Base-by-base conservation (phyloP, 92 coral and sea anemone species). In the Epizoanthus ramosus region DNA sequence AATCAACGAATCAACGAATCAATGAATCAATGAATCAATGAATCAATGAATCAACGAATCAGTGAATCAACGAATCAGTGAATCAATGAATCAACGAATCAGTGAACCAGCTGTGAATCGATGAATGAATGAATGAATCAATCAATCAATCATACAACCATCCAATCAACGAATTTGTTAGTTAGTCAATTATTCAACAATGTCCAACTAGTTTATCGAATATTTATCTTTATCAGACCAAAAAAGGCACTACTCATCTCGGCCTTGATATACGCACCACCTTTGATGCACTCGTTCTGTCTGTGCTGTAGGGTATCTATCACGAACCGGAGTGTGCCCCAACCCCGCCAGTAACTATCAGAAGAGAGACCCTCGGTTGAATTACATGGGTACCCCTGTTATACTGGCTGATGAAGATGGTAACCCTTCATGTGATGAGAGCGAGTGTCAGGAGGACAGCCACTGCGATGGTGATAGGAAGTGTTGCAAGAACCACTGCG, bases 401-500 rank as follows among this genome's bases (percentile, higher is more conserved):
- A 85, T 89, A 0, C 89, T 84, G 63, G 71, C 85, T 8, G 92
- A 87, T 57, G 90, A 91, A 47, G 80, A 88, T 9, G 80, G 58
- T 21, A 80, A 76, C n/a, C 88, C 93, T 0, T 74, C 84, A 12
- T 95, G 98, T 80, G 80, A 85, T 1, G 98, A 91, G 24, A 88
- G 84, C 18, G 98, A 93, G 74, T 95, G 98, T 71, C 53, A 66
- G 4, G 96, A 88, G 31, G 98, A 95, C 87, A 93, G 96, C 19
- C 93, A 93, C 25, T 95, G 98, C 64, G 95, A 93, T 73, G 98
- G 90, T 3, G 90, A 90, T 81, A 84, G 87, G 54, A 95, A 95
- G 86, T 95, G 98, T 81, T 95, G 98, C 75, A 88, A 82, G 70
- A 95, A 95, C 79, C 83, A 86, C 73, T 95, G 98, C 63, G 96